Conservation (phyloP, 2,888 invertebrate species). For the Mythimna impura region DNA sequence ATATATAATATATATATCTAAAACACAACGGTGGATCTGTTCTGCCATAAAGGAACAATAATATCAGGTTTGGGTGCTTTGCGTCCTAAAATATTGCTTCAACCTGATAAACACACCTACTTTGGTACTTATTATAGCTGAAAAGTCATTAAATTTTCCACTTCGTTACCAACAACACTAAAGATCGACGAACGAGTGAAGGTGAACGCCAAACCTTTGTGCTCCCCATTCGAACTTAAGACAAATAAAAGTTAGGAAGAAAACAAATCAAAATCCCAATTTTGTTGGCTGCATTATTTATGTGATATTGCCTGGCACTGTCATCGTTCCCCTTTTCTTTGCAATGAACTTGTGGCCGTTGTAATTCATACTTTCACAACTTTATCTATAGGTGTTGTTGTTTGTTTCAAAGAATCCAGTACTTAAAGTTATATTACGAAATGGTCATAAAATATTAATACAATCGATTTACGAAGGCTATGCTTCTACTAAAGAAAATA, state of each 20-base stretch:
- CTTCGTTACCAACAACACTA: conserved; percentile 71
- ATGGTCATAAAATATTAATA: conserved; percentile 42
- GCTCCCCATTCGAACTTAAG: conserved; percentile 77
- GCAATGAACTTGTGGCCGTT: conserved; percentile 80
- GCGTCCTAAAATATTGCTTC: neutral
- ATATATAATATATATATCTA: no score
- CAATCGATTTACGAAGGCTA: conserved; percentile 51
- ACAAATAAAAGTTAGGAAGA: conserved; percentile 88
- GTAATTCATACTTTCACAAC: conserved; percentile 83
- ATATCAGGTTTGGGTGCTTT: neutral
- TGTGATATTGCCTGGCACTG: conserved; percentile 87
- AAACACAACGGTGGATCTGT: no score
- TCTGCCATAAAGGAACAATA: no score
- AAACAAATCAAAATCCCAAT: conserved; percentile 90
- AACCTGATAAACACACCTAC: neutral
- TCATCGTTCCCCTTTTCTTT: conserved; percentile 86
- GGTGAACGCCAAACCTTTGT: conserved; percentile 74
- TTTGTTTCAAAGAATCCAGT: conserved; percentile 21
- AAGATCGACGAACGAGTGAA: conserved; percentile 69
- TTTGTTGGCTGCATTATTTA: conserved; percentile 89
- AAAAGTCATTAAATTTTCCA: conserved; percentile 74
- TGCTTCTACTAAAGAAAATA: conserved; percentile 63
- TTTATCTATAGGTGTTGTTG: conserved; percentile 72
- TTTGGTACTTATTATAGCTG: neutral
- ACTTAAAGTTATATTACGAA: conserved; percentile 3